phyloP scores from a whole-genome alignment of 2,888 invertebrate genomes.

The Lucinisca nassula region DNA sequence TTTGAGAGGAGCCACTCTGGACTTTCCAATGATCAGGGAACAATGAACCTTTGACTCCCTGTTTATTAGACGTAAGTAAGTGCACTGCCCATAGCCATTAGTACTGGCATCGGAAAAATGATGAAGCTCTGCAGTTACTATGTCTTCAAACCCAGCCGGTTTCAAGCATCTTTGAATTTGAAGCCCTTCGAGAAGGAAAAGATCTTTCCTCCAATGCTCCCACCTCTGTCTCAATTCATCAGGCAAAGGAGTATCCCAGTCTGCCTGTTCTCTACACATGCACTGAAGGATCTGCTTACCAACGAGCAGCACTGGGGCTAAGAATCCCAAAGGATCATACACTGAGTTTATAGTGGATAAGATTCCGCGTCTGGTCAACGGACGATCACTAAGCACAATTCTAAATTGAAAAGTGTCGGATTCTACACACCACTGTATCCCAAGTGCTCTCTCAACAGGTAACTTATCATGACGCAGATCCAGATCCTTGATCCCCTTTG shows the following conservation, averaged over 20 bases:
- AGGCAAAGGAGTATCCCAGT: slow-evolving; percentile 68
- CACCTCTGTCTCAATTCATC: slow-evolving; percentile 44
- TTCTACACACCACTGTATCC: slow-evolving; percentile 61
- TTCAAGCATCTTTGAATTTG: slow-evolving; percentile 15
- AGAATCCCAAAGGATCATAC: slow-evolving; percentile 64
- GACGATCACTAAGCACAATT: slow-evolving; percentile 39
- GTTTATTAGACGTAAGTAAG: slow-evolving; percentile 58
- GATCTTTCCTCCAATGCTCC: slow-evolving; percentile 4
- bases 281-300: slow-evolving; percentile 65
- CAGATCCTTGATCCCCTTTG: slow-evolving; percentile 5
- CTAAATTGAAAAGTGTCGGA: slow-evolving; percentile 57
- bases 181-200: background rate
- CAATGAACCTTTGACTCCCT: slow-evolving; percentile 40
- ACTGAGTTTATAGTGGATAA: slow-evolving; percentile 33
- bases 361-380: slow-evolving; percentile 49
- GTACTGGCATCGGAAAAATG: slow-evolving; percentile 44
- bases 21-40: slow-evolving; percentile 65
- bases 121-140: background rate
- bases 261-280: slow-evolving; percentile 40
- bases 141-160: background rate
- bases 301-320: slow-evolving; percentile 57
- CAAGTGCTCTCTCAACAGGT: slow-evolving; percentile 58
- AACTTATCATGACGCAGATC: background rate
- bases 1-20: slow-evolving; percentile 61
- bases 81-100: slow-evolving; percentile 65